These are phyloP conservation scores for Bombyx huttoni DNA, from an alignment of 2,888 invertebrate species.

Conservation along the genomic window DNA sequence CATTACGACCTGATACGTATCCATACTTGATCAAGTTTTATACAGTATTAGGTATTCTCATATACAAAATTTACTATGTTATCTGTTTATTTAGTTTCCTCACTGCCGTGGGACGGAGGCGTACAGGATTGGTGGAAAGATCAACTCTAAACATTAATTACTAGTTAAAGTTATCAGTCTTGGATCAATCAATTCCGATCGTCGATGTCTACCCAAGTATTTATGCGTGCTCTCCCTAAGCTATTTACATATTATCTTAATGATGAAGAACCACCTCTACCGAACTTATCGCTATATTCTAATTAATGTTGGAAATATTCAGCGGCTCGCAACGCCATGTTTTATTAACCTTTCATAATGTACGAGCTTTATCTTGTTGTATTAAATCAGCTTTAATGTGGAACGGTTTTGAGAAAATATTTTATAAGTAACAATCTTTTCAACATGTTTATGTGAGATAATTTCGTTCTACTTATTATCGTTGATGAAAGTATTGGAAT, in stretches of 20 bases:
- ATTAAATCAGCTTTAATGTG: conserved; percentile 45
- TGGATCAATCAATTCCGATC: conserved; percentile 43
- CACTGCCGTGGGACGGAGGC: too few species aligned
- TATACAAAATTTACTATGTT: not conserved
- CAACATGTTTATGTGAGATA: conserved; percentile 11
- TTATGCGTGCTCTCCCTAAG: conserved; percentile 35
- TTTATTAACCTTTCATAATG: conserved; percentile 58
- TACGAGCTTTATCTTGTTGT: conserved; percentile 33
- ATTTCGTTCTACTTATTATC: conserved; percentile 9
- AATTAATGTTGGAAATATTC: conserved; percentile 59
- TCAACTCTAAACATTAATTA: not conserved
- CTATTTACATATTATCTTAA: conserved; percentile 60
- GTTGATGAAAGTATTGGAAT: conserved; percentile 1
- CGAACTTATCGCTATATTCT: conserved; percentile 54
- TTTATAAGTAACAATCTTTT: conserved; percentile 23
- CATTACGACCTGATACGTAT: not conserved
- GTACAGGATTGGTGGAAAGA: too few species aligned
- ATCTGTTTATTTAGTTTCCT: too few species aligned
- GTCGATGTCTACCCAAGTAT: conserved; percentile 29
- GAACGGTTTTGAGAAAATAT: conserved; percentile 31
- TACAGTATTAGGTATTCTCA: not conserved
- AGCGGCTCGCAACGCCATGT: conserved; percentile 33
- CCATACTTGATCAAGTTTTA: not conserved
- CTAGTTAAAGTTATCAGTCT: conserved; percentile 24
- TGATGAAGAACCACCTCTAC: conserved; percentile 48